Evolutionary conservation across 2,113 vertebrate genomes (phyloP), one percentile per base, ranked within the genome.

Genomic region (Ophthalmotilapia sp.): DNA sequence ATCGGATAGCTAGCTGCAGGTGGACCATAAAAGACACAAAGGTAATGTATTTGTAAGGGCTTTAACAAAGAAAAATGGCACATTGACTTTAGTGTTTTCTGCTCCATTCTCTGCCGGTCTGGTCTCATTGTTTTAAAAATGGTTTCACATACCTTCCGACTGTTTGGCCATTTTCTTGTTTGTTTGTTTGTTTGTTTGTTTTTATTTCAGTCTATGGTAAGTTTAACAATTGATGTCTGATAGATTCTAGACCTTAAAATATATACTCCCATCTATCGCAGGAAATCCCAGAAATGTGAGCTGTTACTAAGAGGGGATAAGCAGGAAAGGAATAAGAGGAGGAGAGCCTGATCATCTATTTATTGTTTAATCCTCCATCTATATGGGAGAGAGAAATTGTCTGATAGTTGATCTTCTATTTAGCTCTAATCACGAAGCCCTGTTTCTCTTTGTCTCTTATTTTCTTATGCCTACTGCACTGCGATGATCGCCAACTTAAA

Each of bases 321-420:
- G 36, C 68, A 77, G 14, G 54, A 33, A 33, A 70, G 51, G 38
- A 9, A 4, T 7, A 58, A 83, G 82, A 53, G 31, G 19, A 65
- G 45, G 26, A 65, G 51, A 88, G 79, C 31, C 21, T 6, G 80
- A 79, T 62, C 82, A 23, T 92, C 77, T 86, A 88, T 92, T 81
- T 90, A 55, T 87, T 82, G 79, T 68, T 68, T 51, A 33, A 73
- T 58, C 38, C 47, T 86, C 55, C 58, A 60, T 88, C 79, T 86
- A 36, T 81, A 47, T 81, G 36, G 79, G 54, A 90, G 87, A 87
- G 65, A 77, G 91, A 93, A 93, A 95, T 2, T 40, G 12, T 68
- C 91, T 87, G 42, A 47, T 0, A 49, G 73, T 3, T 49, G 26
- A 77, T 77, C 73, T 51, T 33, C 47, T 77, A 9, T 33, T 77